These are phyloP conservation scores for Dicerorhinus sumatrensis DNA, from an alignment of 2,113 vertebrate species.

Conservation along the genomic window DNA sequence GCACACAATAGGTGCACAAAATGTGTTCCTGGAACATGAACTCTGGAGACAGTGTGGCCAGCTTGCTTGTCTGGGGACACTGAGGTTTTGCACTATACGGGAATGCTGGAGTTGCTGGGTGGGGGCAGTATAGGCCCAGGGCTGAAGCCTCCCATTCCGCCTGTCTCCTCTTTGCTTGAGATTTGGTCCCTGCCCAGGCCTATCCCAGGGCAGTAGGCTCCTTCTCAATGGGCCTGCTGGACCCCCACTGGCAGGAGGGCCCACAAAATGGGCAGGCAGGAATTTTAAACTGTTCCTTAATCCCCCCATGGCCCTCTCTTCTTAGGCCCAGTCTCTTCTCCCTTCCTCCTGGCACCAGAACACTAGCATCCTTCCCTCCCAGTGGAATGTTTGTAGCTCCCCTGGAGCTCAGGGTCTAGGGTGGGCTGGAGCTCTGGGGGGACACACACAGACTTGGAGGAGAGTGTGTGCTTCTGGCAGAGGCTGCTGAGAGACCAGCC, in stretches of 20 bases:
- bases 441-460: background rate
- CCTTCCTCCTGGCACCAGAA: background rate
- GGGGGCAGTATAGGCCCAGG: background rate
- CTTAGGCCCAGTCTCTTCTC: background rate
- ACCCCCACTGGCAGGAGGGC: background rate
- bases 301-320: background rate
- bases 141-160: background rate
- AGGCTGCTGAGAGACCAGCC: constrained; percentile 63
- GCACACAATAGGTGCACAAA: background rate
- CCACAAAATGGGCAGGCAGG: background rate
- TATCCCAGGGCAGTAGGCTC: background rate
- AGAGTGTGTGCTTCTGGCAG: background rate
- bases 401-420: background rate
- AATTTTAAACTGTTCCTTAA: background rate
- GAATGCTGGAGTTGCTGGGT: background rate
- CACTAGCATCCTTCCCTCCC: background rate
- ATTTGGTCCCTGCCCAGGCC: background rate
- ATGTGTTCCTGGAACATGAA: background rate
- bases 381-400: background rate
- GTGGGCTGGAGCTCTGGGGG: background rate
- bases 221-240: background rate
- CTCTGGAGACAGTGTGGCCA: background rate
- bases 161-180: background rate
- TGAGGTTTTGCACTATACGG: background rate
- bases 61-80: background rate